Evolutionary conservation across 2,797 vertebrate species (phyloP), one percentile per base, ranked within the genome.

Genomic region (Clarias laeviceps): DNA sequence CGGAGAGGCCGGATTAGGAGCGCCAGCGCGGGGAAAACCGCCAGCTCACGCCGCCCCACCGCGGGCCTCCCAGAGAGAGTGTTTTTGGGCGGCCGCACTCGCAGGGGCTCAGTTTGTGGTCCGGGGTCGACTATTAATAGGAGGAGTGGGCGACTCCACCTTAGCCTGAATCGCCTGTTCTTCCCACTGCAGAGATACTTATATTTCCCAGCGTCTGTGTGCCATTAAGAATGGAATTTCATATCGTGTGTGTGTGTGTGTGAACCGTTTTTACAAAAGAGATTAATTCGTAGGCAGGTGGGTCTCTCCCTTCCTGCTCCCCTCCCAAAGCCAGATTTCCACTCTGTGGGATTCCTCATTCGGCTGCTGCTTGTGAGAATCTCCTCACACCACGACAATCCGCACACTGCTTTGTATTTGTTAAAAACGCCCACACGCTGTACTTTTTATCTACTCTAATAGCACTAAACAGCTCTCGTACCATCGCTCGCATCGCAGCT

Each of bases 71-170:
- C 88, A 85, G 64, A 79, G 85, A 61, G 84, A 82, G 72, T 59
- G 74, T 65, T 61, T 86, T 88, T 27, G 45, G 50, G 82, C 82
- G 84, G 84, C 80, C 29, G 12, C 7, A 82, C 70, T 86, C 45
- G 64, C 12, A 56, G 62, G 87, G 84, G 82, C 88, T 82, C 32
- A 80, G 78, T 11, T 62, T 86, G 83, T 37, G 84, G 88, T 87
- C 84, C 80, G 68, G 80, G 34, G 68, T 72, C 29, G 72, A 73
- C 88, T 89, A 90, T 88, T 90, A 87, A 88, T 88, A 90, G 88
- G 54, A 85, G 64, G 64, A 57, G 85, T 37, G 66, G 45, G 59
- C 70, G 64, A 69, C 86, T 83, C 87, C 84, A 89, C 83, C 88
- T 84, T 84, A 80, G 82, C 70, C 80, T 29, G 61, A 74, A 59